A percentile compares a stretch with the other conserved stretches of the same genome.
phyloP scores from a whole-genome alignment of 2,113 vertebrate genomes.

The Burhinus oedicnemus region DNA sequence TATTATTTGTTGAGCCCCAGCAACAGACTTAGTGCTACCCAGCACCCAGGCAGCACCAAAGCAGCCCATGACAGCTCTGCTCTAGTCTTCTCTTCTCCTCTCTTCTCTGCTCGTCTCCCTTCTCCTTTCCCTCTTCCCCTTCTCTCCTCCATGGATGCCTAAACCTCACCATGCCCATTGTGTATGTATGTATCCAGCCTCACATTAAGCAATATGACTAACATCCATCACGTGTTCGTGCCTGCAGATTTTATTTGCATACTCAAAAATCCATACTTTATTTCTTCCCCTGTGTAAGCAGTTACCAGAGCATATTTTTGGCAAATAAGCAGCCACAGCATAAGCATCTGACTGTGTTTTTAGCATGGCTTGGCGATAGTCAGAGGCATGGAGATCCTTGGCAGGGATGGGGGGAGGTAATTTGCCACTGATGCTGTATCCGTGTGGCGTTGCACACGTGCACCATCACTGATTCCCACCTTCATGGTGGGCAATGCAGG shows the following conservation, averaged over 20 bases:
- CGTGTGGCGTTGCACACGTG: rapidly evolving
- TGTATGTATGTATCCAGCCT: not conserved
- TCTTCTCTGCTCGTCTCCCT: not conserved
- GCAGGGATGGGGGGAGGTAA: not conserved
- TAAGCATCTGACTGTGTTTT: conserved; percentile 46
- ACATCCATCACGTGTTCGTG: conserved; percentile 47
- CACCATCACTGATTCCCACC: rapidly evolving
- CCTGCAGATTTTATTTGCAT: conserved; percentile 59
- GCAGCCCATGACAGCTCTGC: not conserved
- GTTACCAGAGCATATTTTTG: conserved; percentile 47
- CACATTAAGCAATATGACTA: conserved; percentile 31
- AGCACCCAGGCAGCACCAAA: not conserved
- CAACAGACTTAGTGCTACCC: not conserved
- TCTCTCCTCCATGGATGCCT: not conserved
- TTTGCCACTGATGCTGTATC: rapidly evolving
- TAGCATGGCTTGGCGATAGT: not conserved
- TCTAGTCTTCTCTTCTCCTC: not conserved
- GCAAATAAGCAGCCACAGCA: conserved; percentile 35
- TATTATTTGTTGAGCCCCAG: not conserved
- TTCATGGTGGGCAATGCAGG: rapidly evolving
- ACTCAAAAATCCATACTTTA: conserved; percentile 45
- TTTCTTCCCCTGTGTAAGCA: conserved; percentile 43
- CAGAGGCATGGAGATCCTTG: not conserved
- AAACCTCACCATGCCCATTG: not conserved
- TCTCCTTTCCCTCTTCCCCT: not conserved